These are phyloP conservation scores for Lithobates sylvaticus DNA, from an alignment of 2,797 vertebrate species.

Conservation along the genomic window DNA sequence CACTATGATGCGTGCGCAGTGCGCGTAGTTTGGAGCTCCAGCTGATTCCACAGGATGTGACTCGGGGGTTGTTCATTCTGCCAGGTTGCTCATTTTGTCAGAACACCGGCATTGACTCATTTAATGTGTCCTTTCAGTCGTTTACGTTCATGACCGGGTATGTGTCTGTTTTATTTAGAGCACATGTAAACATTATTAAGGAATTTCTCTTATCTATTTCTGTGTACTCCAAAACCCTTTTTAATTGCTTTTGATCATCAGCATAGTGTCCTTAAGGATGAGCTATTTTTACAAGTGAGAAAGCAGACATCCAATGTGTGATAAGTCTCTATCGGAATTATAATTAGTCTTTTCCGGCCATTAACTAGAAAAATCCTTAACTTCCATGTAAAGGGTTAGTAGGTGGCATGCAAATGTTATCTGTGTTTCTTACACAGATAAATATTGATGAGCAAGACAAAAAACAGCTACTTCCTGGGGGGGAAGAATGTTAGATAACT, in stretches of 20 bases:
- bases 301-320: conserved; percentile 5
- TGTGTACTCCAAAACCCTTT: not conserved
- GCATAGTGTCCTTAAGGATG: conserved; percentile 20
- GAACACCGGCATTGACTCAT: not conserved
- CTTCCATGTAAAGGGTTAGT: conserved; percentile 7
- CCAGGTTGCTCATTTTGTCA: no score
- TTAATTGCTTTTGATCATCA: conserved; percentile 29
- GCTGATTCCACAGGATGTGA: no score
- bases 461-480: conserved; percentile 15
- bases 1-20: no score
- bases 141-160: not conserved
- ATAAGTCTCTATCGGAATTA: conserved; percentile 1
- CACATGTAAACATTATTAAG: conserved; percentile 21
- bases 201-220: conserved; percentile 1
- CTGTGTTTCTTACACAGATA: conserved; percentile 30
- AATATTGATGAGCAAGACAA: conserved; percentile 1
- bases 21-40: no score
- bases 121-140: not conserved
- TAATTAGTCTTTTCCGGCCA: conserved; percentile 26
- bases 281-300: not conserved
- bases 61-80: no score
- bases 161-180: conserved; percentile 3
- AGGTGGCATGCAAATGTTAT: conserved; percentile 15
- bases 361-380: conserved; percentile 10
- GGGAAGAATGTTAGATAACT: not conserved